A percentile compares a stretch with the other conserved stretches of the same genome.
Evolutionary conservation across 2,888 invertebrate species (phyloP).

Genomic region (Ametastegia equiseti): DNA sequence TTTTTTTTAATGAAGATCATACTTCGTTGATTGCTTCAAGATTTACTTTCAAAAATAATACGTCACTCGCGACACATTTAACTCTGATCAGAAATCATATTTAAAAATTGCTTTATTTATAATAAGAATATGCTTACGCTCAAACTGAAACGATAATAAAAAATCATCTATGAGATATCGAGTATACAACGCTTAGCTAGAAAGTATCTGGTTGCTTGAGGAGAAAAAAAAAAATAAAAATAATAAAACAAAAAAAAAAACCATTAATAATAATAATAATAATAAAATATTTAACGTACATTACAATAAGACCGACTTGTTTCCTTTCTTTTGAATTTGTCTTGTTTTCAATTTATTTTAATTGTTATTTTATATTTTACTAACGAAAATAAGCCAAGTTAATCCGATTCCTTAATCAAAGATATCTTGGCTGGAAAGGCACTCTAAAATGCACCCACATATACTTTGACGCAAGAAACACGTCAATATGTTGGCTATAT

Average conservation of each 20-base stretch:
- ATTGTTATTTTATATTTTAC: neutral
- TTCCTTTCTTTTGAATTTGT: neutral
- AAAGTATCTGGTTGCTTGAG: constrained; percentile 22
- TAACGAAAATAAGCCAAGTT: constrained; percentile 45
- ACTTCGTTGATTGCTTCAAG: constrained; percentile 40
- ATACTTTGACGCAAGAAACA: constrained; percentile 19
- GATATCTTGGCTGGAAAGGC: constrained; percentile 47
- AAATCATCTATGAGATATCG: constrained; percentile 36
- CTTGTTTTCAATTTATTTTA: neutral
- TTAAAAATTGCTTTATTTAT: constrained; percentile 40
- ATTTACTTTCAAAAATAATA: constrained; percentile 36
- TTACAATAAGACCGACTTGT: constrained; percentile 34
- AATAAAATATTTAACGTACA: constrained; percentile 37
- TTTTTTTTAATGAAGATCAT: constrained; percentile 41
- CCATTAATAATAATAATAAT: neutral
- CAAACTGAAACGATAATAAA: constrained; percentile 1
- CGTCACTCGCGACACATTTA: neutral
- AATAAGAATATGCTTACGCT: constrained; percentile 13
- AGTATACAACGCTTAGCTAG: constrained; percentile 23
- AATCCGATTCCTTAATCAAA: constrained; percentile 30
- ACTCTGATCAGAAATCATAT: constrained; percentile 26
- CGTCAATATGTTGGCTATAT: constrained; percentile 31
- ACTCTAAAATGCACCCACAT: constrained; percentile 47
- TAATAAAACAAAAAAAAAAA: neutral
- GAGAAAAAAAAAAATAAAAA: neutral